Evolutionary conservation across 2,888 invertebrate genomes (phyloP).

Genomic region (Julus scanicus): DNA sequence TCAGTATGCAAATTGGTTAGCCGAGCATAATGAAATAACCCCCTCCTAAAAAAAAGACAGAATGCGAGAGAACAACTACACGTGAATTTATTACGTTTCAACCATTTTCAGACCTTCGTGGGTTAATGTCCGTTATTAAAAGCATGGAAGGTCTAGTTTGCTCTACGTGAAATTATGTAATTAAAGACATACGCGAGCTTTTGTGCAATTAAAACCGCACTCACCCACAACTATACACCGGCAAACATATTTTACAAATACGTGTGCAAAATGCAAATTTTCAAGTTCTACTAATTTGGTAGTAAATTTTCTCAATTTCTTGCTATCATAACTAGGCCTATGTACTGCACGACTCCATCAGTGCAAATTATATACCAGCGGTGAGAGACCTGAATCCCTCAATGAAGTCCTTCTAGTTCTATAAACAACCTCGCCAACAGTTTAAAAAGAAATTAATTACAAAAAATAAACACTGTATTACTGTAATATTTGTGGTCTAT

Average conservation of each 20-base stretch:
- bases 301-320: not conserved
- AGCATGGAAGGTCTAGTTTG: slow-evolving; percentile 36
- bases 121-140: slow-evolving; percentile 38
- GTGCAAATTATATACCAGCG: not conserved
- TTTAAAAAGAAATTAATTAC: not conserved
- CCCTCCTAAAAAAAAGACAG: not conserved
- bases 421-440: not conserved
- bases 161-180: not conserved
- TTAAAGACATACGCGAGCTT: not conserved
- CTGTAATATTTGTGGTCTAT: too few relatives aligned
- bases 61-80: slow-evolving; percentile 37
- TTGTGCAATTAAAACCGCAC: not conserved
- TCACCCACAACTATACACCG: not conserved
- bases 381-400: not conserved
- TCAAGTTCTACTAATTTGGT: not conserved
- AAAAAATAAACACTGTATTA: too few relatives aligned
- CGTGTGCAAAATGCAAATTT: slow-evolving; percentile 24
- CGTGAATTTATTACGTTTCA: slow-evolving; percentile 29
- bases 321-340: not conserved
- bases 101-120: not conserved
- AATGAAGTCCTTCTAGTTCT: not conserved
- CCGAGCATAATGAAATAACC: slow-evolving; percentile 42
- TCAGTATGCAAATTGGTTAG: slow-evolving; percentile 39
- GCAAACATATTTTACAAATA: not conserved
- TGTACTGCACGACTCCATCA: not conserved